phyloP scores from a whole-genome alignment of 2,888 invertebrate species.

The Cylloceria caligata region DNA sequence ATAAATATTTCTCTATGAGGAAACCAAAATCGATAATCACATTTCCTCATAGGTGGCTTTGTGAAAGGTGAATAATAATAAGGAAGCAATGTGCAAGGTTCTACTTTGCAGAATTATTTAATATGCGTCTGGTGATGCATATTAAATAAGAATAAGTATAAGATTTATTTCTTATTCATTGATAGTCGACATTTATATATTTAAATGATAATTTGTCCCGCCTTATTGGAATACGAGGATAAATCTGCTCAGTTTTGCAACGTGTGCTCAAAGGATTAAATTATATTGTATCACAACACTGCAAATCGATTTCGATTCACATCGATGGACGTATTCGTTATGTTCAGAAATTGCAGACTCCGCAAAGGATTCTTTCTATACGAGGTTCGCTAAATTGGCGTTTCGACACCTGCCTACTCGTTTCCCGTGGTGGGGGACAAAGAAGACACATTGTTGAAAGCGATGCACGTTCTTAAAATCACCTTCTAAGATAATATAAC shows the following conservation, averaged over 20 bases:
- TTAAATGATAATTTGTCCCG: background rate
- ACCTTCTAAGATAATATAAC: conserved; percentile 62
- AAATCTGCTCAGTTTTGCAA: background rate
- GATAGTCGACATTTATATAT: background rate
- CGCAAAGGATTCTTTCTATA: background rate
- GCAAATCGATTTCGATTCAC: conserved; percentile 39
- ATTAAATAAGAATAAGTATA: too few relatives aligned
- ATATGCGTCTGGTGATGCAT: too few relatives aligned
- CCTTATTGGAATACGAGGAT: background rate
- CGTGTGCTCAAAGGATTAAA: conserved; percentile 27
- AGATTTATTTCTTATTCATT: background rate
- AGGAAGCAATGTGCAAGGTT: too few relatives aligned
- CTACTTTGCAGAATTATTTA: too few relatives aligned
- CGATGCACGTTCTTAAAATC: conserved; percentile 36
- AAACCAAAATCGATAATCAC: too few relatives aligned
- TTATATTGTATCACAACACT: conserved; percentile 32
- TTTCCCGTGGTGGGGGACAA: background rate
- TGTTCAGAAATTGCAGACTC: conserved; percentile 65
- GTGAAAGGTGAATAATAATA: too few relatives aligned
- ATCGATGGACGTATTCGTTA: conserved; percentile 60
- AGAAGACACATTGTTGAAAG: conserved; percentile 54
- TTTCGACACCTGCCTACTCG: conserved; percentile 69
- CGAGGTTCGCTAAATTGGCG: conserved; percentile 57
- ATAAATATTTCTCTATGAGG: too few relatives aligned
- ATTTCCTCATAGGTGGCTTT: too few relatives aligned